Evolutionary conservation across 2,113 vertebrate genomes (phyloP), one percentile per base, ranked within the genome.

Genomic region (Himantopus leucocephalus): DNA sequence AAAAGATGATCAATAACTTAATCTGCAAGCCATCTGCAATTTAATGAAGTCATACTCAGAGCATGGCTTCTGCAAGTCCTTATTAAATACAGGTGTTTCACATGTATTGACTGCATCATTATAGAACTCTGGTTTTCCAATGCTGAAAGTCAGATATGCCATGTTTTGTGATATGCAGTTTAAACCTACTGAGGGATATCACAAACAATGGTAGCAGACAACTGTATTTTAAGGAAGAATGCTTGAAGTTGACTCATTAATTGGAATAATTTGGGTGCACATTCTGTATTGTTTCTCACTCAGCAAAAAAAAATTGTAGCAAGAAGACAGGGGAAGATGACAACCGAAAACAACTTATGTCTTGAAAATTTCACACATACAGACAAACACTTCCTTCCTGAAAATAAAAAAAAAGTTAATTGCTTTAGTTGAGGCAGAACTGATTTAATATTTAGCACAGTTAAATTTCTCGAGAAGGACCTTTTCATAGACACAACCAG

Each of bases 1-100:
- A 88, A 85, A 94, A 93, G 39, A 48, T 37, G 14, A 90, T 85
- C 45, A 71, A 71, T 75, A 94, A 78, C 24, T 85, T 63, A 78
- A 81, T 78, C 58, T 85, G n/a, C 60, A 92, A 78, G 19, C 21
- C 27, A 52, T 76, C 77, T 80, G 34, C 39, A 26, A 32, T 85
- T 78, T 76, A 83, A 93, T 79, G 48, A 85, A 75, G 32, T 79
- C n/a, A 59, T 10, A 80, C 5, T 32, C 29, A 70, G 39, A 86
- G 32, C 8, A 14, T 29, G 29, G 23, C 5, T 79, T 91, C 47
- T 73, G 8, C 48, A 87, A 84, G 34, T 89, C 1, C 1, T 58
- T 63, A 21, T 29, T 84, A 77, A 64, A 80, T 26, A 70, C 14
- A 60, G 22, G 22, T 35, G 34, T 85, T 90, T 81, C 55, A 53